Base-by-base conservation (phyloP, 2,797 vertebrate genomes). In the Sylvia borin region DNA sequence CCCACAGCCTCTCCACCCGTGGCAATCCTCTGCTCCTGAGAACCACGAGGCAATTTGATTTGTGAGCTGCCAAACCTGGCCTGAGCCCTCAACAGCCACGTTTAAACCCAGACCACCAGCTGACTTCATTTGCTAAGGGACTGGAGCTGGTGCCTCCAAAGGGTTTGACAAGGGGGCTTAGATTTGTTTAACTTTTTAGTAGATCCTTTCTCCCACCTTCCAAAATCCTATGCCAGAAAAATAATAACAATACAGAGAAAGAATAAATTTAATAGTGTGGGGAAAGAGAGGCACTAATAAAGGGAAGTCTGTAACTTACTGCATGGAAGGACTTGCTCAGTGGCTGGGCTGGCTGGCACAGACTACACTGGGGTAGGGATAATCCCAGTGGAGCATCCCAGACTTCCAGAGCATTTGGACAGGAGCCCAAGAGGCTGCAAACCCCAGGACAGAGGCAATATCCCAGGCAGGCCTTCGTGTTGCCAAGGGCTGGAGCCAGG, bases 31-130 rank as follows among this genome's bases (percentile, higher is more conserved):
- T 79, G 22, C 67, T 85, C 85, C 82, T 21, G 22, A 75, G 58
- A 88, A 76, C 48, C 66, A 55, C 58, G 43, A 90, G 32, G 58
- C 77, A 89, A 10, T 53, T 88, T 89, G 86, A 95, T 95, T 89
- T 93, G 91, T 89, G 92, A 95, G 89, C 95, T 96, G 93, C 70
- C 92, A 92, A 74, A 94, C 16, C 92, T 95, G 91, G 91, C 93
- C 89, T 90, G 78, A 91, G 86, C 86, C 84, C 71, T 20, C 10
- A 50, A 47, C 51, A 93, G 88, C 38, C 75, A 8, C 25, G 8
- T 88, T 65, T 65, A 80, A 92, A 74, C 62, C 75, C 89, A 85
- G 93, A 94, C 88, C 93, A 96, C 93, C 94, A 89, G 81, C 93
- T 2, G 10, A 40, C 61, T 89, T 89, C 87, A 36, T 93, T 84